Conservation (phyloP, 1,140 invertebrate species). For the Pogonognathellus flavescens region DNA sequence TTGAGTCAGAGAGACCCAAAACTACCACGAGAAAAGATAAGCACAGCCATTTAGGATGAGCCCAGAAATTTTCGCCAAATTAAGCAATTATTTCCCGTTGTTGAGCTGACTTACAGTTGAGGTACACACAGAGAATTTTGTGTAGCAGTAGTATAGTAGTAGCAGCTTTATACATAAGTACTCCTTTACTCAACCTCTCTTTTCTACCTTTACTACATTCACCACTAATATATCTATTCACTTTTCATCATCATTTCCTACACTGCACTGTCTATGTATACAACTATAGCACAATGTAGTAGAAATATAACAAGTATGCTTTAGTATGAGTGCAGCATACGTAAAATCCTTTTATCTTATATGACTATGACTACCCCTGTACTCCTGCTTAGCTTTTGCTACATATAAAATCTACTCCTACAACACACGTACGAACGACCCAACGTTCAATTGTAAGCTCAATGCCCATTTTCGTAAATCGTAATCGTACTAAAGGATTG, state of each 20-base stretch:
- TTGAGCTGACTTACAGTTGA: background rate
- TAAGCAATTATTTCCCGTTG: constrained; percentile 39
- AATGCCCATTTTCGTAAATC: constrained; percentile 6
- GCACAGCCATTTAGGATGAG: constrained; percentile 40
- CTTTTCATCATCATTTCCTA: too few species aligned
- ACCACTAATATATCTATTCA: too few species aligned
- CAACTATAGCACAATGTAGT: background rate
- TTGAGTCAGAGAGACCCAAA: background rate
- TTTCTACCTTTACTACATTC: too few species aligned
- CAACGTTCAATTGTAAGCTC: constrained; percentile 4
- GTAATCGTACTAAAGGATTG: background rate
- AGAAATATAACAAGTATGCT: background rate
- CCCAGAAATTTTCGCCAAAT: constrained; percentile 43
- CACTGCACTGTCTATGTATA: too few species aligned
- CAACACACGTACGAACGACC: too few species aligned
- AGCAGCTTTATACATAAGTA: too few species aligned
- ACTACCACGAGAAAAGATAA: constrained; percentile 3
- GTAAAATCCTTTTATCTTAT: background rate
- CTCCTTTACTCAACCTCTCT: too few species aligned
- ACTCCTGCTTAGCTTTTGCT: too few species aligned
- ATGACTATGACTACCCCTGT: background rate
- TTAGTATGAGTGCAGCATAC: background rate
- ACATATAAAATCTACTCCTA: too few species aligned
- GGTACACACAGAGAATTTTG: too few species aligned
- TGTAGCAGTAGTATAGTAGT: too few species aligned